Base-by-base conservation (phyloP, 2,888 invertebrate genomes). In the Macrosoma leucophasiata region DNA sequence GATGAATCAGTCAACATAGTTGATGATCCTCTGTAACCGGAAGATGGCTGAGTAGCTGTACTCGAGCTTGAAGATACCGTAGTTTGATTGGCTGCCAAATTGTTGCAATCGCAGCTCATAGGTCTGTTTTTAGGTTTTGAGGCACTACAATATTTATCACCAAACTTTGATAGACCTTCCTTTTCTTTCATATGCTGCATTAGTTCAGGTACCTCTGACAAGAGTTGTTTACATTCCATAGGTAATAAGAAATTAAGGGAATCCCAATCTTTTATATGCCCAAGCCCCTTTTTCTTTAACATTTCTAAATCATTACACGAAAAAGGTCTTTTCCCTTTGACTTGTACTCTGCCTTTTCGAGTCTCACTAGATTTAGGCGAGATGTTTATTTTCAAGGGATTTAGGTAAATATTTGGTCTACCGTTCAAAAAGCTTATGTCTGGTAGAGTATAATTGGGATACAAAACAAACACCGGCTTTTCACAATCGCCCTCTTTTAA, bases 251-350 rank as follows among this genome's bases (percentile, higher is more conserved):
- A 91, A 53, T 93, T 94, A 30, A 97, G 79, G 0, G 96, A 96
- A 56, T 95, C 94, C 97, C 97, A 97, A 70, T 97, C 97, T 62
- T 91, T 89, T 5, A 97, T 91, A 62, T 96, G 96, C 22, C 89
- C 87, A 43, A 94, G 90, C 32, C 94, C 93, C 68, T 91, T 90
- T 59, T 91, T 91, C 61, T 91, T 90, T 20, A 96, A 71, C 41
- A 90, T 87, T 71, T 95, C 95, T 29, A 94, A 87, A 60, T 96
- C 95, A 54, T 90, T 92, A 59, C 90, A 92, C 24, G 93, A 93
- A 59, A 93, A 91, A 1, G 94, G 94, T 42, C 91, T 75, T 53
- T 87, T 84, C 24, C 84, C 76, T 63, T 73, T 86, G 33, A 62
- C 55, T 52, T 66, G 66, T 28, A 73, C 52, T 55, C 65, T 68